phyloP scores from a whole-genome alignment of 2,797 vertebrate genomes.

The Eupleurogrammus muticus region DNA sequence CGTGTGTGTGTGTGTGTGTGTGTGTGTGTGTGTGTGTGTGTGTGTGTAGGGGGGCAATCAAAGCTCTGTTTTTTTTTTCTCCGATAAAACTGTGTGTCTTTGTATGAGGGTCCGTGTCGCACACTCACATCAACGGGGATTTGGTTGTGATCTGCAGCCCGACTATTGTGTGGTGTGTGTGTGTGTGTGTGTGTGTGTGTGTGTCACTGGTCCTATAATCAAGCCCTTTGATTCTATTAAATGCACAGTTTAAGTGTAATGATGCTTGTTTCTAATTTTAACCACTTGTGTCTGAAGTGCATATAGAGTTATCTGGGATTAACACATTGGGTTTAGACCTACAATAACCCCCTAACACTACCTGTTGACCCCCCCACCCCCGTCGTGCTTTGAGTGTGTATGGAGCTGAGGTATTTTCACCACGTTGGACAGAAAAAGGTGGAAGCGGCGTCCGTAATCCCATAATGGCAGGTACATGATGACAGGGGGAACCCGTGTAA shows the following conservation, averaged over 20 bases:
- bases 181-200: neutral
- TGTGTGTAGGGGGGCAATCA: constrained; percentile 13
- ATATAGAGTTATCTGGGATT: constrained; percentile 27
- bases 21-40: constrained; percentile 14
- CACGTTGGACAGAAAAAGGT: constrained; percentile 67
- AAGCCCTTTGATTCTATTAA: no score
- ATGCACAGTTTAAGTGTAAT: neutral
- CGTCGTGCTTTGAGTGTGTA: constrained; percentile 16
- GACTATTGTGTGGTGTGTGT: no score
- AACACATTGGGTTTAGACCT: constrained; percentile 33
- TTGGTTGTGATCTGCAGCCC: no score
- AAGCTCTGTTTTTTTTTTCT: constrained; percentile 47
- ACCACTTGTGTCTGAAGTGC: neutral
- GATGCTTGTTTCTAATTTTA: neutral
- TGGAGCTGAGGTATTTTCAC: constrained; percentile 44
- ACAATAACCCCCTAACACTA: constrained; percentile 25
- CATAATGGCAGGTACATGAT: constrained; percentile 81
- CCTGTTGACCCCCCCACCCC: constrained; percentile 30
- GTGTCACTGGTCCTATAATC: neutral
- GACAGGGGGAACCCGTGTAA: constrained; percentile 79
- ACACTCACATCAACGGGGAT: neutral
- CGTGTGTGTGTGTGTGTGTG: constrained; percentile 26
- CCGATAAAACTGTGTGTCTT: constrained; percentile 11
- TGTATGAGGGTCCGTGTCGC: constrained; percentile 8
- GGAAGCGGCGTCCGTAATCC: constrained; percentile 75